A percentile compares a stretch with the other conserved stretches of the same genome.
Evolutionary conservation across 1,140 invertebrate genomes (phyloP).

Genomic region (Radopholus similis): DNA sequence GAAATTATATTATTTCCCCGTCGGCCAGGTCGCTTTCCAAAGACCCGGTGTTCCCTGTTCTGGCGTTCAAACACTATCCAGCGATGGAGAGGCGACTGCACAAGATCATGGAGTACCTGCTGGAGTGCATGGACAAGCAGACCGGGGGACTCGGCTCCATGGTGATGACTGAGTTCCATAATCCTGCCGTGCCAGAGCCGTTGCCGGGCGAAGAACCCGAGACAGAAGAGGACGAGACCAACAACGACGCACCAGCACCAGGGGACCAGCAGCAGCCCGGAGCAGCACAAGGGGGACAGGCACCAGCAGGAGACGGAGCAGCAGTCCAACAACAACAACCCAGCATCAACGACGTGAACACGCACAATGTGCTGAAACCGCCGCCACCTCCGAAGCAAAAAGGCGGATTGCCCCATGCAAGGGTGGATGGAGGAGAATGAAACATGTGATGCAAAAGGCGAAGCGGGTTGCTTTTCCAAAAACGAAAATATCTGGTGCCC

Average conservation of each 20-base stretch:
- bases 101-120: constrained; percentile 47
- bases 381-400: neutral
- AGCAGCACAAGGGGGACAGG: neutral
- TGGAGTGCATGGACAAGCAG: constrained; percentile 43
- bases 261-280: neutral
- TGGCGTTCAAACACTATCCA: constrained; percentile 46
- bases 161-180: constrained; percentile 44
- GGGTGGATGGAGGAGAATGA: too few relatives aligned
- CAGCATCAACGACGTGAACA: too few relatives aligned
- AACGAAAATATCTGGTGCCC: too few relatives aligned
- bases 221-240: constrained; percentile 68
- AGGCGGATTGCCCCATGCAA: too few relatives aligned
- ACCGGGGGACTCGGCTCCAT: constrained; percentile 1
- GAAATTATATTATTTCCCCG: neutral
- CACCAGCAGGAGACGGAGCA: neutral
- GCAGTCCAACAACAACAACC: neutral
- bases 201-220: constrained; percentile 60
- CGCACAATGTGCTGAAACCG: constrained; percentile 8
- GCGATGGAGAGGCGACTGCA: constrained; percentile 40
- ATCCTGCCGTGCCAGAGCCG: constrained; percentile 20
- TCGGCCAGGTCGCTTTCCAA: constrained; percentile 35
- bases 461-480: too few relatives aligned
- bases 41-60: constrained; percentile 39
- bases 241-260: constrained; percentile 10
- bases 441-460: too few relatives aligned